Base-by-base conservation (phyloP, 2,888 invertebrate genomes). In the Myopa tessellatipennis region DNA sequence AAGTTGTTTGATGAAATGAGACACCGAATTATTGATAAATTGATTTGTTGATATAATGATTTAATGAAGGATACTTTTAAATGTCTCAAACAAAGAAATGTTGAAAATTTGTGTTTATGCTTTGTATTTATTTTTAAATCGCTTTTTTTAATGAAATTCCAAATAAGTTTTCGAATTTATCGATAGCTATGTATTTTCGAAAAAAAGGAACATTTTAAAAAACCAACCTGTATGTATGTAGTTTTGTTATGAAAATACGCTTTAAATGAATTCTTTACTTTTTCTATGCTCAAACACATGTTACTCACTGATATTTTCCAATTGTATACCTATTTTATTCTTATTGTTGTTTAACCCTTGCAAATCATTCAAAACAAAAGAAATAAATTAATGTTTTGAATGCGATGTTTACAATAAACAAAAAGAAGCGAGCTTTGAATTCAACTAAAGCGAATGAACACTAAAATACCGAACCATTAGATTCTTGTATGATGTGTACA, bases 401-500 rank as follows among this genome's bases (percentile, higher is more conserved):
- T 16, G 14, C 74, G 74, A 77, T 72, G 72, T 79, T 74, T 58
- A 70, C n/a, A 70, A 65, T n/a, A 68, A 58, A 40, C 75, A 75
- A 60, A 26, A 14, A 65, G 72, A 77, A 55, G 60, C n/a, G 69
- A 76, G 69, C 77, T 70, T 70, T 75, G 71, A 77, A 71, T 63
- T 77, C 55, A 68, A 58, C 34, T 74, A 52, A 74, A 55, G 67
- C 34, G 34, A 72, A 67, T 70, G 74, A 73, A 76, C 76, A 78
- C 78, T 79, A 78, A n/a, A 61, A 78, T 75, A 79, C 75, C 75
- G 16, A 65, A 74, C 26, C 50, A 65, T 63, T 52, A 50, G 45
- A 74, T 74, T 63, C 38, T 71, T 82, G 81, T 79, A 83, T 81
- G 83, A 81, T 82, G 83, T 86, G 87, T 86, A 86, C 82, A 87